Percentiles rank a stretch among this genome's conserved stretches.
These are phyloP conservation scores for Phyto melanocephala DNA, from an alignment of 2,888 invertebrate genomes.

Conservation along the genomic window DNA sequence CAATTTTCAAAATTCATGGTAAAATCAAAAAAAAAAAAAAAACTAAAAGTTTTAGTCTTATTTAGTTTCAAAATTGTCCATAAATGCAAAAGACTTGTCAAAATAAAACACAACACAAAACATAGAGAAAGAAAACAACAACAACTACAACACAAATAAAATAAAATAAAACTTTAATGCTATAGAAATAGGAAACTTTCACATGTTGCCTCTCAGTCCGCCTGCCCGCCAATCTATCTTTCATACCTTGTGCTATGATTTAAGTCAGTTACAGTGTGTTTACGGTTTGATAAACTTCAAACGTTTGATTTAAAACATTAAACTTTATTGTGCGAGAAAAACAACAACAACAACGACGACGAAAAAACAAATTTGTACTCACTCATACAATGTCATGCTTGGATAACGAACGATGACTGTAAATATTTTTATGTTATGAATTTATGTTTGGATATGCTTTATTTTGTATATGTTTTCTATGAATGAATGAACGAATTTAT, in stretches of 20 bases:
- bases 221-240: background rate
- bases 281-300: slow-evolving; percentile 63
- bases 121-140: background rate
- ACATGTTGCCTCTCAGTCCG: background rate
- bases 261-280: slow-evolving; percentile 57
- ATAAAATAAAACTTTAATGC: background rate
- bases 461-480: background rate
- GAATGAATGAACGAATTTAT: background rate
- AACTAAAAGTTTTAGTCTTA: background rate
- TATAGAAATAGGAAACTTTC: slow-evolving; percentile 44
- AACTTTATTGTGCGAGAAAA: slow-evolving; percentile 38
- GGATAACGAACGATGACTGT: slow-evolving; percentile 24
- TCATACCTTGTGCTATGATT: slow-evolving; percentile 45
- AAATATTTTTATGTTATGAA: background rate
- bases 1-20: background rate
- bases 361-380: background rate
- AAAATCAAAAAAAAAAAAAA: background rate
- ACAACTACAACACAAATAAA: background rate
- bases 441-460: background rate
- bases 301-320: slow-evolving; percentile 58
- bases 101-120: slow-evolving; percentile 7
- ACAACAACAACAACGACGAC: background rate
- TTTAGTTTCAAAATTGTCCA: slow-evolving; percentile 17
- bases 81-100: slow-evolving; percentile 29
- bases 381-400: slow-evolving; percentile 44